These are phyloP conservation scores for Asobara japonica DNA, from an alignment of 1,140 invertebrate species.

Conservation along the genomic window DNA sequence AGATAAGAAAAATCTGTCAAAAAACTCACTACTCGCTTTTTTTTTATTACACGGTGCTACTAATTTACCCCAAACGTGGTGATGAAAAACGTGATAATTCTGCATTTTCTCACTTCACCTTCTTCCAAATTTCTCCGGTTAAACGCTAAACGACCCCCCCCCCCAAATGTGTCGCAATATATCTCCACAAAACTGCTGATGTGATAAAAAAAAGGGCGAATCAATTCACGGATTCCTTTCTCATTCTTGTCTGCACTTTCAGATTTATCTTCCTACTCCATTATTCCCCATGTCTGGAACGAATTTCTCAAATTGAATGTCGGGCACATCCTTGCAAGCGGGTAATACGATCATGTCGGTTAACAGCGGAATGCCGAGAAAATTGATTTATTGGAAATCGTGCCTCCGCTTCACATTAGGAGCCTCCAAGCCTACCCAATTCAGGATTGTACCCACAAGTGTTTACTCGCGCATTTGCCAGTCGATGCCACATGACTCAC, in stretches of 20 bases:
- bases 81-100: no score
- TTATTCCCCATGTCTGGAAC: not conserved
- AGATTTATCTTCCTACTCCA: not conserved
- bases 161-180: no score
- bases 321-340: not conserved
- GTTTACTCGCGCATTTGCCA: not conserved
- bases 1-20: no score
- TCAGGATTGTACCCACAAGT: not conserved
- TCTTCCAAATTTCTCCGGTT: no score
- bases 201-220: no score
- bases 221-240: no score
- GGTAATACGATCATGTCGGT: not conserved
- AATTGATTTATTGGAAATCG: slow-evolving; percentile 11
- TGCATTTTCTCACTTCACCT: no score
- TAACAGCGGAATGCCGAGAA: not conserved
- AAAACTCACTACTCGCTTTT: no score
- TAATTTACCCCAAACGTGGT: no score
- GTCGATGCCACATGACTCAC: not conserved
- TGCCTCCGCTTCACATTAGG: not conserved
- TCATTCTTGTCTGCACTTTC: not conserved
- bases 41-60: no score
- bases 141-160: no score
- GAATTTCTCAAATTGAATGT: slow-evolving; percentile 5
- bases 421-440: not conserved
- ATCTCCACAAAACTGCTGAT: no score